phyloP scores from a whole-genome alignment of 2,888 invertebrate genomes.

The Epistrophella euchroma region DNA sequence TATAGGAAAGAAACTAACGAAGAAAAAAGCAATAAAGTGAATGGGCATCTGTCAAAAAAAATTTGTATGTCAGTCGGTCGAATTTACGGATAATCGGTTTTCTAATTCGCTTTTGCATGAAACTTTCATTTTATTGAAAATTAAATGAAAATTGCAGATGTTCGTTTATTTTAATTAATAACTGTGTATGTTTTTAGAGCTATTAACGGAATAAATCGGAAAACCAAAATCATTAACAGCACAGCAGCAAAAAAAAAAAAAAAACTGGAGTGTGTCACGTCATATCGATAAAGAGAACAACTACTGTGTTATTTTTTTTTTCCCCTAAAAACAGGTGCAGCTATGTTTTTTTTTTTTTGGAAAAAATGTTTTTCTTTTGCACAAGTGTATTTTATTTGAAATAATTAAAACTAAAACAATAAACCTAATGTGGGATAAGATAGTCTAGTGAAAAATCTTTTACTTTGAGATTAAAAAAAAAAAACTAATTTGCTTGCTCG shows the following conservation, averaged over 20 bases:
- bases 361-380: constrained; percentile 1
- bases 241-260: constrained; percentile 18
- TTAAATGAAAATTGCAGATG: constrained; percentile 12
- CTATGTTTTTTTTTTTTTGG: constrained; percentile 35
- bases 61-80: constrained; percentile 75
- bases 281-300: constrained; percentile 45
- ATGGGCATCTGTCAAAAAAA: constrained; percentile 71
- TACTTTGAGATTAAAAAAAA: constrained; percentile 37
- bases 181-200: constrained; percentile 37
- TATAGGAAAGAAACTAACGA: constrained; percentile 21
- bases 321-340: constrained; percentile 70
- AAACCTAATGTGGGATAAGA: neutral
- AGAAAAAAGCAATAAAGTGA: constrained; percentile 46
- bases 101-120: constrained; percentile 49
- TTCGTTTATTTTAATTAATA: constrained; percentile 37
- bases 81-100: constrained; percentile 71
- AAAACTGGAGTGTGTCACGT: constrained; percentile 56
- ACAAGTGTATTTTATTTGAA: neutral
- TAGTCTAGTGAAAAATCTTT: constrained; percentile 13
- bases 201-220: constrained; percentile 10
- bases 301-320: constrained; percentile 44
- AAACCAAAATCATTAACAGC: constrained; percentile 33
- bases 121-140: constrained; percentile 53
- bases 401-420: neutral
- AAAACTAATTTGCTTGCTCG: constrained; percentile 15